These are phyloP conservation scores for Lasioglossum pauxillum DNA, from an alignment of 2,888 invertebrate species.

Conservation along the genomic window DNA sequence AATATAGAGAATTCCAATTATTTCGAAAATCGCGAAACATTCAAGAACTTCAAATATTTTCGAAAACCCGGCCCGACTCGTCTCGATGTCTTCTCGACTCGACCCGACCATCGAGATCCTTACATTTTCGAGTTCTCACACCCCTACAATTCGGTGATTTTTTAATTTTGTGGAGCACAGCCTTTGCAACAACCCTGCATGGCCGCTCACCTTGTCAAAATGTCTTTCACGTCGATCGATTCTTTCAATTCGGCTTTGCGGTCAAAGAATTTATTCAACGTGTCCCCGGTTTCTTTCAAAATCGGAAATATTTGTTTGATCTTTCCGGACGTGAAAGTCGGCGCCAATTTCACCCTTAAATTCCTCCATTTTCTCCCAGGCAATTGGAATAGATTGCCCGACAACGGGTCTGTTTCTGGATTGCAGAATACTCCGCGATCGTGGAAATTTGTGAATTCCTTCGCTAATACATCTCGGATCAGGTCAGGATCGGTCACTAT, in stretches of 20 bases:
- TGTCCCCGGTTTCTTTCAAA: conserved; percentile 74
- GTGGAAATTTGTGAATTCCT: conserved; percentile 80
- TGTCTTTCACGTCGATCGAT: conserved; percentile 72
- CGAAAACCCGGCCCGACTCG: no score
- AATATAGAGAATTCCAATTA: no score
- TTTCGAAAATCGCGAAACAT: no score
- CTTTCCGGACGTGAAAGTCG: conserved; percentile 83
- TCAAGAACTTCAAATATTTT: no score
- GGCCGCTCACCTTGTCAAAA: conserved; percentile 70
- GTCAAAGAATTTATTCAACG: conserved; percentile 57
- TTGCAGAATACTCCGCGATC: conserved; percentile 79
- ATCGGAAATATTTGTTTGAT: conserved; percentile 80
- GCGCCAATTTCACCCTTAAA: conserved; percentile 81
- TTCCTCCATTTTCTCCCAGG: conserved; percentile 80
- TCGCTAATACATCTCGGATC: conserved; percentile 77
- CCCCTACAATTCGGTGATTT: background rate
- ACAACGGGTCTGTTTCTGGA: conserved; percentile 78
- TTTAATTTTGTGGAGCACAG: background rate
- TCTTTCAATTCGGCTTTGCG: conserved; percentile 43
- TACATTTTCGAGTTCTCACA: no score
- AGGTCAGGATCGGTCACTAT: conserved; percentile 80
- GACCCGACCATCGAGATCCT: no score
- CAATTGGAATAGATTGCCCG: conserved; percentile 76
- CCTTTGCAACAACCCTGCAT: background rate
- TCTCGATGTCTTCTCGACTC: no score